Evolutionary conservation across 2,888 invertebrate species (phyloP), one percentile per base, ranked within the genome.

Genomic region (Platycheirus rosarum): DNA sequence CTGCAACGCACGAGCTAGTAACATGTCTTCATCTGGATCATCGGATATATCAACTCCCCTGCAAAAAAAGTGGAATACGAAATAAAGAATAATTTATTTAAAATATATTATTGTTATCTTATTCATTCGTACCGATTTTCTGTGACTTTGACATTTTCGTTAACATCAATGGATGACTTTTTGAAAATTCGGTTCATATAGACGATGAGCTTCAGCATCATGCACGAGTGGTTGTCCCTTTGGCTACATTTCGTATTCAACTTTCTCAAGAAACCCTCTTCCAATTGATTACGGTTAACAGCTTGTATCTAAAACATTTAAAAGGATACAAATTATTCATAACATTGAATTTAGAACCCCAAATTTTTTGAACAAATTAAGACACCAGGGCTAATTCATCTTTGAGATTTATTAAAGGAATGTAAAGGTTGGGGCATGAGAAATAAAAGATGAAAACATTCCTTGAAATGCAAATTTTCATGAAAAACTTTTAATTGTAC

Each of bases 151-250:
- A 96, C 91, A 86, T 95, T 95, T 69, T 94, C 94, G 49, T 94
- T 94, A 49, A 96, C 91, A 87, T 95, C 95, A 87, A 96, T 93
- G 60, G 94, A 93, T 0, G 95, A 94, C 85, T 96, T 96, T 89
- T 96, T 94, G 87, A 96, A 91, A 90, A 96, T 92, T 84, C 94
- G 92, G 91, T 96, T 96, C 91, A 96, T 95, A 89, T 96, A 96
- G 14, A 95, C 94, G 40, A 96, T 94, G 86, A 96, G 90, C 89
- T 96, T 96, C 16, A 95, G 92, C 92, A 96, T 96, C 88, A 95
- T 94, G 89, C 96, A 96, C 7, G 96, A 94, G 37, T 95, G 95
- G 49, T 95, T 93, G 87, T 96, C 96, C 65, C 94, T 92, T 85
- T 95, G 93, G 3, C 94, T 92, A 88, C 96, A 96, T 92, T 95